Base-by-base conservation (phyloP, 1,140 invertebrate genomes). In the Drosophila nigromelanica region DNA sequence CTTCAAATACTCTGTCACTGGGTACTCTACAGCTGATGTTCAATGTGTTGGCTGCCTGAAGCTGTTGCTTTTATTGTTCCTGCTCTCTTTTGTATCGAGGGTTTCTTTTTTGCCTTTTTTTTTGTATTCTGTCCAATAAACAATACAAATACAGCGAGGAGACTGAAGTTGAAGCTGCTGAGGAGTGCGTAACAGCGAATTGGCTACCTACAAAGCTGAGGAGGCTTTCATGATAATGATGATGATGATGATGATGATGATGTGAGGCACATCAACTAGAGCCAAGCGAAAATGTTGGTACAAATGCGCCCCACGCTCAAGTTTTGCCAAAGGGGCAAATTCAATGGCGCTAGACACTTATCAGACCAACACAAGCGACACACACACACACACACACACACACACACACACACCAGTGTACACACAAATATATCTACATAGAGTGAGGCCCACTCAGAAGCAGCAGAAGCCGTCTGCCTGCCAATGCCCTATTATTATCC, bases 401-500 rank as follows among this genome's bases (percentile, higher is more conserved):
- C 7, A 39, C 48, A n/a, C n/a, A n/a, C n/a, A n/a, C n/a, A n/a
- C n/a, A n/a, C n/a, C 54, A 30, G 0, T 30, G 6, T 30, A 50
- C 47, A 43, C 39, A 37, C 6, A 18, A 18, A 18, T 18, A 39
- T n/a, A 48, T 8, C 37, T 18, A 43, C 30, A 40, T 30, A 18
- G 7, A 43, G 40, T 6, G 40, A 33, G 66, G 50, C 79, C 79
- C 73, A 81, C 79, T 79, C 60, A 75, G 64, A 52, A 70, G 77
- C 58, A 42, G 69, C 81, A 87, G 83, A 89, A 82, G 83, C 78
- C 73, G 80, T 67, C 54, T 86, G 77, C 68, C 78, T 77, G 80
- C 73, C 78, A 66, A 78, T 80, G 70, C 76, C 83, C 82, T 86
- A 86, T 86, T 86, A 87, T 86, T 82, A 87, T 80, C 78, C 56